phyloP scores from a whole-genome alignment of 2,888 invertebrate genomes.

The Chrysolina americana region DNA sequence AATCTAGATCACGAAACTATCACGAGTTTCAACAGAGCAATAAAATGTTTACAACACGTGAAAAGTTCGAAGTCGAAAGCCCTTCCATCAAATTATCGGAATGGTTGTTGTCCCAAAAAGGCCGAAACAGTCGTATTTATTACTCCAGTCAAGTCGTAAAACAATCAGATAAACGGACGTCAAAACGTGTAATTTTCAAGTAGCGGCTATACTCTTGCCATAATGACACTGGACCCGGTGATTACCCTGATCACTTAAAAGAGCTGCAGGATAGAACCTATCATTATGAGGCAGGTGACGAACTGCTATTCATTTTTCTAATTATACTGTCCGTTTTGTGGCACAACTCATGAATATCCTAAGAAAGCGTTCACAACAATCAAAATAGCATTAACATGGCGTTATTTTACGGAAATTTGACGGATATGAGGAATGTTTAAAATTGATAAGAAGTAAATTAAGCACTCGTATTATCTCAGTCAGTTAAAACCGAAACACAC shows the following conservation, averaged over 20 bases:
- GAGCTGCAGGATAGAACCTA: conserved; percentile 61
- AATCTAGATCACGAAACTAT: too few relatives aligned
- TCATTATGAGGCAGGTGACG: conserved; percentile 64
- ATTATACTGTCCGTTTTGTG: conserved; percentile 53
- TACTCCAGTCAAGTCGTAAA: conserved; percentile 21
- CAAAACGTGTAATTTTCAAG: conserved; percentile 57
- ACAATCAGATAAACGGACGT: conserved; percentile 52
- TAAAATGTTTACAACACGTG: background rate
- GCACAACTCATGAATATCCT: conserved; percentile 41
- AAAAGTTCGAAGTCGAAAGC: background rate
- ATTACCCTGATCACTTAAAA: conserved; percentile 52
- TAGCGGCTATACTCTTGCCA: conserved; percentile 51
- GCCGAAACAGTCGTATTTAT: conserved; percentile 24
- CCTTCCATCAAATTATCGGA: background rate
- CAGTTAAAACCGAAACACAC: too few relatives aligned
- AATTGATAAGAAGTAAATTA: background rate
- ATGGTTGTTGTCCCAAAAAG: background rate
- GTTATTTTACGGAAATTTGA: background rate
- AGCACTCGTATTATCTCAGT: too few relatives aligned
- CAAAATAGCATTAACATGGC: conserved; percentile 53
- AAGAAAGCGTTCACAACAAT: conserved; percentile 53
- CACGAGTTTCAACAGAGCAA: too few relatives aligned
- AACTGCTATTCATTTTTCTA: conserved; percentile 62
- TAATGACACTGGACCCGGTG: conserved; percentile 57
- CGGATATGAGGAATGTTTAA: background rate